These are phyloP conservation scores for Acridotheres tristis DNA, from an alignment of 2,797 vertebrate species.

Conservation along the genomic window DNA sequence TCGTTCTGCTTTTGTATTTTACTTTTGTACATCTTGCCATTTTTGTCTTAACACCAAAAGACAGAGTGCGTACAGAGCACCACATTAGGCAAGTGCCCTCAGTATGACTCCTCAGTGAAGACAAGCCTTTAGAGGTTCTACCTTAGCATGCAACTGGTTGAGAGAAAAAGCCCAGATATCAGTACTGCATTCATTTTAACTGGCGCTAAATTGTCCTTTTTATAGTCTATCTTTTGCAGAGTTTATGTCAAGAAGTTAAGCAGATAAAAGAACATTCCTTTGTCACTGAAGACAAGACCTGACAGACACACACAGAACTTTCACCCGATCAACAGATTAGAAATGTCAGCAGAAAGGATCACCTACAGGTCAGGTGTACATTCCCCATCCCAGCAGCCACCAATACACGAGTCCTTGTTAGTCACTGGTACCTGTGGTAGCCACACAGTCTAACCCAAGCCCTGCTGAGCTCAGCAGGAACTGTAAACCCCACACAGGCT, in stretches of 20 bases:
- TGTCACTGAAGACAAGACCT: not conserved
- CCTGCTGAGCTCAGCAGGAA: not conserved
- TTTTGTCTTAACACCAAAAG: not conserved
- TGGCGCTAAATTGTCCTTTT: not conserved
- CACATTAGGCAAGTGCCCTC: not conserved
- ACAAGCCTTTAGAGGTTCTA: not conserved
- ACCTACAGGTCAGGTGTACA: not conserved
- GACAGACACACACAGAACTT: not conserved
- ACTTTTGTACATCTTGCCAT: not conserved
- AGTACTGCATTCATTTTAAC: not conserved
- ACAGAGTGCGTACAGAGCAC: not conserved
- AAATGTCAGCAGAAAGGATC: not conserved
- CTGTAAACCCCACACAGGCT: rapidly evolving
- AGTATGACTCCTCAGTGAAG: not conserved
- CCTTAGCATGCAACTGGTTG: not conserved
- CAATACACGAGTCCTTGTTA: rapidly evolving
- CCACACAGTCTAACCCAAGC: not conserved
- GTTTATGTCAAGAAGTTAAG: not conserved
- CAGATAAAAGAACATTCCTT: not conserved
- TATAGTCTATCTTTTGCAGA: not conserved
- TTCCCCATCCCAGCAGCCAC: not conserved
- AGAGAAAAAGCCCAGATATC: not conserved
- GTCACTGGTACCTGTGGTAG: not conserved
- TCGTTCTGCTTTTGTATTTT: not conserved
- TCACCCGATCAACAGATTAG: not conserved